phyloP scores from a whole-genome alignment of 2,797 vertebrate species.

The Rousettus madagascariensis region DNA sequence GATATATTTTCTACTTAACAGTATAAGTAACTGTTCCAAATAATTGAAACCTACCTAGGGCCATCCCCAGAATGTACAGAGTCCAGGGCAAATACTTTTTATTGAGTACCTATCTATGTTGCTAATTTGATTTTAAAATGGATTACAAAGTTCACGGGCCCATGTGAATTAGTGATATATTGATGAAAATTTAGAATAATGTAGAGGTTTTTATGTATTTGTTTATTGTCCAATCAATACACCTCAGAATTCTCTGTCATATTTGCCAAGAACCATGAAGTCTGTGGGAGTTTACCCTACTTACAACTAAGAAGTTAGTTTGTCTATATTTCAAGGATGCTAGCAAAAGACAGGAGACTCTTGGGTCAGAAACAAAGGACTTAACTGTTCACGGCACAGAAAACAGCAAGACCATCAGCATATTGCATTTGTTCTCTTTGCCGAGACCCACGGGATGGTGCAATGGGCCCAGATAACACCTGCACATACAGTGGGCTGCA shows the following conservation, averaged over 20 bases:
- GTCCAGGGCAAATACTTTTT: neutral
- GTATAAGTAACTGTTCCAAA: neutral
- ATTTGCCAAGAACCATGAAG: neutral
- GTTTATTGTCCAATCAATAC: neutral
- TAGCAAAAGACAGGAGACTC: neutral
- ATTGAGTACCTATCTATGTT: neutral
- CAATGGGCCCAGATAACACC: neutral
- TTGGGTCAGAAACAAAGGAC: neutral
- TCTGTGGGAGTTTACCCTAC: neutral
- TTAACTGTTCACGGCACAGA: neutral
- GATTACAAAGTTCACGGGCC: neutral
- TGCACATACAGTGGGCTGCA: neutral
- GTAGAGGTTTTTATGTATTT: neutral
- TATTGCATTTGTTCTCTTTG: neutral
- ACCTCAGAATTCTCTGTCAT: neutral
- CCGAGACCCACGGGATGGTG: neutral
- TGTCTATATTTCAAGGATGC: neutral
- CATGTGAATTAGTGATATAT: neutral
- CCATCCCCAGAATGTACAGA: neutral
- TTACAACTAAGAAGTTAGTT: neutral
- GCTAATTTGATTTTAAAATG: slow-evolving; percentile 5
- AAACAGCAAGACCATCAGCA: neutral
- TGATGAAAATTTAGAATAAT: slow-evolving; percentile 33
- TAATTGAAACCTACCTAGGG: neutral
- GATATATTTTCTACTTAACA: neutral